Conservation (phyloP, 23 tunicate genomes). For the Corella eumyota region DNA sequence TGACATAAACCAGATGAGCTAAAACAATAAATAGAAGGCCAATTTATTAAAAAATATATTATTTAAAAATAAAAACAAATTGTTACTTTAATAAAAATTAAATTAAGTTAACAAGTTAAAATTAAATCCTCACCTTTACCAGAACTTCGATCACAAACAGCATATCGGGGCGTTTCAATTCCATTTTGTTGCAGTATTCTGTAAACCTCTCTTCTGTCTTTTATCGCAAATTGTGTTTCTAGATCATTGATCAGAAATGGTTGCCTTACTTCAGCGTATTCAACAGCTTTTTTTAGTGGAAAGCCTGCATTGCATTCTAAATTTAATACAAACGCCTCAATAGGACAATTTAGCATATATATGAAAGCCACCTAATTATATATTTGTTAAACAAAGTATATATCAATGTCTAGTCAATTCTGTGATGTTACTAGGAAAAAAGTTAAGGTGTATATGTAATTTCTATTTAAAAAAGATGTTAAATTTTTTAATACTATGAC, state of each 20-base stretch:
- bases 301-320: conserved; percentile 49
- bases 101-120: too few species aligned
- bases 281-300: conserved; percentile 90
- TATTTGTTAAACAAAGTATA: too few species aligned
- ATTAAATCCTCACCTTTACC: conserved; percentile 69
- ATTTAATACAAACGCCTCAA: too few species aligned
- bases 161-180: conserved; percentile 93
- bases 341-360: too few species aligned
- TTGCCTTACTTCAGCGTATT: conserved; percentile 72
- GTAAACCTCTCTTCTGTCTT: conserved; percentile 86
- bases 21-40: background rate
- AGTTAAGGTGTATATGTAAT: too few species aligned
- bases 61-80: background rate
- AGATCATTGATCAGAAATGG: conserved; percentile 93
- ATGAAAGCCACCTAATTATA: too few species aligned
- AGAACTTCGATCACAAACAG: conserved; percentile 69
- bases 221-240: conserved; percentile 79
- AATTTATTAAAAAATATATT: background rate
- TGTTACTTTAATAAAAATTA: background rate
- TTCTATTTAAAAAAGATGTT: too few species aligned
- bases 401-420: too few species aligned
- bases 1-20: background rate
- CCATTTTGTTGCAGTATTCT: conserved; percentile 69
- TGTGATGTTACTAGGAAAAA: too few species aligned
- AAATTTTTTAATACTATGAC: too few species aligned